Evolutionary conservation across 2,113 vertebrate genomes (phyloP).

Genomic region (human): DNA sequence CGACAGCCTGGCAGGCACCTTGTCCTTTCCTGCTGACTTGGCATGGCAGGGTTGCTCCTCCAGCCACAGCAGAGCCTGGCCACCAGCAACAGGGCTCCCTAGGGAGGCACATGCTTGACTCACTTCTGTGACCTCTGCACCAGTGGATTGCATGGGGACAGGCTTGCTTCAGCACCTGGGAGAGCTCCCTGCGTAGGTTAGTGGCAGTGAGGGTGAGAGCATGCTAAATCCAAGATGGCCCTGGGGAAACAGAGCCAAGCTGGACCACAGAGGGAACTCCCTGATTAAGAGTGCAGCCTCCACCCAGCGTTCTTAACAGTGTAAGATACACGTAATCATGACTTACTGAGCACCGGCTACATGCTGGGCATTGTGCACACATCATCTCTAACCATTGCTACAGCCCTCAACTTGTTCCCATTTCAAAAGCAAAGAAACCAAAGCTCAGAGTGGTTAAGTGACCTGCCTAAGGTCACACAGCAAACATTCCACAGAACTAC

Average conservation of each 20-base stretch:
- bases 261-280: not conserved
- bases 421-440: not conserved
- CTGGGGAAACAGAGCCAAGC: not conserved
- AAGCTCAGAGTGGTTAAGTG: not conserved
- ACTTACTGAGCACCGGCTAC: not conserved
- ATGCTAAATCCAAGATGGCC: fast-evolving
- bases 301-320: not conserved
- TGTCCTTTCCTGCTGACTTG: not conserved
- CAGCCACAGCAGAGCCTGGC: not conserved
- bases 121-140: not conserved
- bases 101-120: not conserved
- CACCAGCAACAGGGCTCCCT: not conserved
- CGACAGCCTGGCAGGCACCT: not conserved
- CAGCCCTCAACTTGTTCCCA: not conserved
- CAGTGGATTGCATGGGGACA: not conserved
- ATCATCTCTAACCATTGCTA: not conserved
- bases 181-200: not conserved
- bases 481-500: not conserved
- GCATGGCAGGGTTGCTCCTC: not conserved
- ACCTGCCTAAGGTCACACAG: not conserved
- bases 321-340: not conserved
- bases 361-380: not conserved
- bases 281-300: not conserved
- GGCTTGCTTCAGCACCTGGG: not conserved
- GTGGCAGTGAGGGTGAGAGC: fast-evolving